phyloP scores from a whole-genome alignment of 2,888 invertebrate species.

The Drosophila tripunctata region DNA sequence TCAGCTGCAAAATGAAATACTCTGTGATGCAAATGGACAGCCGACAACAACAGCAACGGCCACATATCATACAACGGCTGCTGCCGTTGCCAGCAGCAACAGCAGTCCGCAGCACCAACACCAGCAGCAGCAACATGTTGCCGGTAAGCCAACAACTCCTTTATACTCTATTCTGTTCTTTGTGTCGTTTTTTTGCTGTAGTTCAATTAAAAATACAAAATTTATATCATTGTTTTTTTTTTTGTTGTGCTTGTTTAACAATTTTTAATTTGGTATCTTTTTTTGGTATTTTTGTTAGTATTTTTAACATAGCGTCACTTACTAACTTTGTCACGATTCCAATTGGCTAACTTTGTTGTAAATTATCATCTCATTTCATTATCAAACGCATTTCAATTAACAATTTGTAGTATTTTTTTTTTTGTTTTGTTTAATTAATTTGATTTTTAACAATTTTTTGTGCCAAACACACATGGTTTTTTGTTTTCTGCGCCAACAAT shows the following conservation, averaged over 20 bases:
- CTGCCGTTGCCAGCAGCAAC: conserved; percentile 60
- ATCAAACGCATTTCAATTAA: conserved; percentile 31
- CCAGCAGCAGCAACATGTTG: conserved; percentile 50
- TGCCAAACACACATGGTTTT: conserved; percentile 42
- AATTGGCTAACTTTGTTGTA: conserved; percentile 36
- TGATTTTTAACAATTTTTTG: conserved; percentile 40
- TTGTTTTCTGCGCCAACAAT: conserved; percentile 46
- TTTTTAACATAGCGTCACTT: conserved; percentile 25
- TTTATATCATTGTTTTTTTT: conserved; percentile 41
- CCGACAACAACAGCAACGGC: conserved; percentile 67
- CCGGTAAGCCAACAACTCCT: conserved; percentile 61
- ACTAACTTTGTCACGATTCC: conserved; percentile 38
- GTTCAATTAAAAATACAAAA: conserved; percentile 30
- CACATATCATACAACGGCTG: conserved; percentile 65
- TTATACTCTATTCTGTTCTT: conserved; percentile 24
- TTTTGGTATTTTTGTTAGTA: conserved; percentile 27
- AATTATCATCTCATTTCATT: conserved; percentile 28
- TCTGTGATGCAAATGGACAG: conserved; percentile 79
- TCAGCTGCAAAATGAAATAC: conserved; percentile 81
- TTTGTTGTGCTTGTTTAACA: conserved; percentile 35
- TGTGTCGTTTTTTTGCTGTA: conserved; percentile 35
- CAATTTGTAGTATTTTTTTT: conserved; percentile 31
- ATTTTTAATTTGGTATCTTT: conserved; percentile 33
- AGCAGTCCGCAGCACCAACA: conserved; percentile 55
- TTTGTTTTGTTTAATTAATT: conserved; percentile 29